phyloP scores from a whole-genome alignment of 2,888 invertebrate species.

The Sericinus montela region DNA sequence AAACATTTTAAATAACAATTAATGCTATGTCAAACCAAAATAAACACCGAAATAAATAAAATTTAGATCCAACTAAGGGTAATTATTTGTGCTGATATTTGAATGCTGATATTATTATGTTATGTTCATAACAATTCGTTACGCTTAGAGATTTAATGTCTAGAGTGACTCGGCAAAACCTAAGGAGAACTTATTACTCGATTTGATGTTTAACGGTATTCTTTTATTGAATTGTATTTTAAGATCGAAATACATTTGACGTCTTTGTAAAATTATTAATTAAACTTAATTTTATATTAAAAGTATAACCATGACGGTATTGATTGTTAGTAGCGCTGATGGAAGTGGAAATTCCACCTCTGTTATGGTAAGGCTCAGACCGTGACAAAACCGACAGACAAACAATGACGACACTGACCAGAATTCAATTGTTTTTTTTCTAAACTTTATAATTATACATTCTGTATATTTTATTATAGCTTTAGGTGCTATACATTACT shows the following conservation, averaged over 20 bases:
- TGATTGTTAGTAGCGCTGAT: conserved; percentile 4
- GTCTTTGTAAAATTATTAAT: too few relatives aligned
- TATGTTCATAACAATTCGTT: conserved; percentile 56
- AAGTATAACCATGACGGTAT: too few relatives aligned
- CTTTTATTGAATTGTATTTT: conserved; percentile 10
- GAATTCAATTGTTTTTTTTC: background rate
- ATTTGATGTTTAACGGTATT: conserved; percentile 60
- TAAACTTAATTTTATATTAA: too few relatives aligned
- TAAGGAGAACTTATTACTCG: conserved; percentile 57
- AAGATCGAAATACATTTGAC: too few relatives aligned
- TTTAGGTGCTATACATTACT: too few relatives aligned
- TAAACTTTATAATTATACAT: too few relatives aligned
- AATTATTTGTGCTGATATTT: conserved; percentile 51
- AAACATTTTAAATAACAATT: conserved; percentile 6
- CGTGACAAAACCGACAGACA: conserved; percentile 70
- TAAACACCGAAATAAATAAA: conserved; percentile 2
- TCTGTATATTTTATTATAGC: too few relatives aligned
- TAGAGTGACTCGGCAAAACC: conserved; percentile 61
- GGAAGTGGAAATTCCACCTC: conserved; percentile 72
- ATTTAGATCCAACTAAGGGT: conserved; percentile 28
- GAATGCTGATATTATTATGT: conserved; percentile 55
- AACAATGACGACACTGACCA: background rate
- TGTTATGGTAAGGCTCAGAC: conserved; percentile 57
- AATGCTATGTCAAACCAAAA: background rate
- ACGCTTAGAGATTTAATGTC: conserved; percentile 67